Percentiles rank a stretch among this genome's conserved stretches.
Evolutionary conservation across 2,888 invertebrate genomes (phyloP).

Genomic region (Tortrix viridana): DNA sequence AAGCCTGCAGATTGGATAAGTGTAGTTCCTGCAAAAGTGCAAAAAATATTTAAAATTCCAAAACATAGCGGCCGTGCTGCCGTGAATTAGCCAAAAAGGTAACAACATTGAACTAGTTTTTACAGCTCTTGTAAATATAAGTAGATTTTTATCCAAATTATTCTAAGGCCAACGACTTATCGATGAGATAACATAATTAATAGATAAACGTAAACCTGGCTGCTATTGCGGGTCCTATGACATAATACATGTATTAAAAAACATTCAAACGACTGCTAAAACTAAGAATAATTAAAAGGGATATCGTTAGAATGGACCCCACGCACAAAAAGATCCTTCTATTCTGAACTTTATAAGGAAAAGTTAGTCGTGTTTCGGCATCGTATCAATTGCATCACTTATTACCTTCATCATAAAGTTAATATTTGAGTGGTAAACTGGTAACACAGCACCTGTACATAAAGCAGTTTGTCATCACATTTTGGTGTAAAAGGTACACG

Average conservation of each 20-base stretch:
- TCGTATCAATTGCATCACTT: not conserved
- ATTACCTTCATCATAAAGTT: not conserved
- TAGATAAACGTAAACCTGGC: constrained; percentile 1
- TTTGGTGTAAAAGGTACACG: not conserved
- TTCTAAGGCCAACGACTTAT: constrained; percentile 26
- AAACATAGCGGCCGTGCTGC: too few relatives aligned
- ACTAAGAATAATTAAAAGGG: constrained; percentile 1
- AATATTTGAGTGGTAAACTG: constrained; percentile 6
- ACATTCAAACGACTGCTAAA: constrained; percentile 3
- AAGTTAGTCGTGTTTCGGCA: not conserved
- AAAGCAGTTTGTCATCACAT: not conserved
- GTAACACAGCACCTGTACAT: constrained; percentile 3
- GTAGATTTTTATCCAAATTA: constrained; percentile 21
- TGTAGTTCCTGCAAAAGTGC: too few relatives aligned
- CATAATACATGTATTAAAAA: constrained; percentile 10
- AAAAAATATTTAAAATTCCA: too few relatives aligned
- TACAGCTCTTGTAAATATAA: constrained; percentile 23
- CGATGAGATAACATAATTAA: constrained; percentile 24
- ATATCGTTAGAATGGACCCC: constrained; percentile 2
- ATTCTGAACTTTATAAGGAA: not conserved
- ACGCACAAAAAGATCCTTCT: constrained; percentile 1
- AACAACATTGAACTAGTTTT: constrained; percentile 34
- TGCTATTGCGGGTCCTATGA: constrained; percentile 17
- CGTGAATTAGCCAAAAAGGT: constrained; percentile 26
- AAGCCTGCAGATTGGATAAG: too few relatives aligned